Conservation (phyloP, 2,797 vertebrate species). For the Eutrigla gurnardus region DNA sequence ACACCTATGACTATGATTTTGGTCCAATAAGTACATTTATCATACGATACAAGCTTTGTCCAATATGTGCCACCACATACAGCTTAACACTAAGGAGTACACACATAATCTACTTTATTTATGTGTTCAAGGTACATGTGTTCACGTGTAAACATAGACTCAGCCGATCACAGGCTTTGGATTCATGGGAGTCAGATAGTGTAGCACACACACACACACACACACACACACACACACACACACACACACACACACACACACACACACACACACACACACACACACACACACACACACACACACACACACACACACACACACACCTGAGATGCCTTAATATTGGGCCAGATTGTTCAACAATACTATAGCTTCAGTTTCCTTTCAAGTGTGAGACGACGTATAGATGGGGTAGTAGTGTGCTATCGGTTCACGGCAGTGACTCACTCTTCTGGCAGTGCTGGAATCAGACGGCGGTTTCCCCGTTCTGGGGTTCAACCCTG, state of each 20-base stretch:
- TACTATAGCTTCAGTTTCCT: slow-evolving; percentile 78
- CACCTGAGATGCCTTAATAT: slow-evolving; percentile 79
- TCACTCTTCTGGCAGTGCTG: slow-evolving; percentile 77
- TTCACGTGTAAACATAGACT: slow-evolving; percentile 80
- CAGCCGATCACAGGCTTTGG: slow-evolving; percentile 72
- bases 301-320: slow-evolving; percentile 45
- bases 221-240: slow-evolving; percentile 46
- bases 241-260: slow-evolving; percentile 21
- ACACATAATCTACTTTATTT: slow-evolving; percentile 54
- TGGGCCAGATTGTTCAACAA: slow-evolving; percentile 77
- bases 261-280: slow-evolving; percentile 1
- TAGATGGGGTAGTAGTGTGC: slow-evolving; percentile 68
- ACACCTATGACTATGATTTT: slow-evolving; percentile 50
- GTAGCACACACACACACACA: no score
- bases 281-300: not conserved
- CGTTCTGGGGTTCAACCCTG: slow-evolving; percentile 45
- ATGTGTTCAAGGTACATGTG: slow-evolving; percentile 67
- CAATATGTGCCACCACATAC: slow-evolving; percentile 48
- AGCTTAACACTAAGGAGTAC: slow-evolving; percentile 51
- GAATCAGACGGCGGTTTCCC: slow-evolving; percentile 50
- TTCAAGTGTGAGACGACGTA: slow-evolving; percentile 62
- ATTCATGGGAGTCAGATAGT: slow-evolving; percentile 63
- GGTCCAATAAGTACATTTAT: slow-evolving; percentile 52
- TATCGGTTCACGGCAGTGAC: slow-evolving; percentile 71
- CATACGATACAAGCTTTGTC: slow-evolving; percentile 35